Evolutionary conservation across 2,888 invertebrate genomes (phyloP), one percentile per base, ranked within the genome.

Genomic region (Sphaerophoria rueppellii): DNA sequence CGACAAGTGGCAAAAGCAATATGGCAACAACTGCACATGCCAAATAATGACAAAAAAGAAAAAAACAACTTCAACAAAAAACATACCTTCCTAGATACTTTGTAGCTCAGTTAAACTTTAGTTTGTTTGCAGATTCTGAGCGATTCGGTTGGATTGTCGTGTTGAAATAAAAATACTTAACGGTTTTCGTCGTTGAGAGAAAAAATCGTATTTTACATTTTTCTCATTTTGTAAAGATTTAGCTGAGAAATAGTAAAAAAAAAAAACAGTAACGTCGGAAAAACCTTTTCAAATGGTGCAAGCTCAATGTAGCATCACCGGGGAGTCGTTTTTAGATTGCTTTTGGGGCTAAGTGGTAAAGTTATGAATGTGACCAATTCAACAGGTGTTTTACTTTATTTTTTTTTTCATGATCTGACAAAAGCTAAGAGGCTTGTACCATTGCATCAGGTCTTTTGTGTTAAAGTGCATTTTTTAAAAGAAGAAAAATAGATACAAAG

Each of bases 41-140:
- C 72, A 65, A 58, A 46, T 9, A 5, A 61, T 12, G 24, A n/a
- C 32, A 65, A 35, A 50, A 58, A 61, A 32, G 1, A 2, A 65
- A 35, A 50, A 58, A 61, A 32, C 24, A 2, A 24, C 24, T 35
- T 24, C 0, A 37, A 46, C 32, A 37, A 24, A 24, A 11, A 65
- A 65, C 52, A 54, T 74, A 60, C 54, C 61, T 71, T 61, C 54
- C 50, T 67, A 75, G 79, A 74, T 74, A 70, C 78, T 74, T 74
- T 65, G 71, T 65, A 58, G 74, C 74, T 63, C 54, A 82, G 70
- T 74, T 78, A 24, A 52, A 72, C 72, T 58, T 79, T 57, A 83
- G 83, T 83, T 83, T 40, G 79, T 83, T 76, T 83, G 83, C 79
- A 83, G 67, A 79, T 79, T 79, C 69, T 46, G 83, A 67, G 57